A percentile compares a stretch with the other conserved stretches of the same genome.
These are phyloP conservation scores for Crossaster papposus DNA, from an alignment of 53 echinoderm and acorn worm species.

Conservation along the genomic window DNA sequence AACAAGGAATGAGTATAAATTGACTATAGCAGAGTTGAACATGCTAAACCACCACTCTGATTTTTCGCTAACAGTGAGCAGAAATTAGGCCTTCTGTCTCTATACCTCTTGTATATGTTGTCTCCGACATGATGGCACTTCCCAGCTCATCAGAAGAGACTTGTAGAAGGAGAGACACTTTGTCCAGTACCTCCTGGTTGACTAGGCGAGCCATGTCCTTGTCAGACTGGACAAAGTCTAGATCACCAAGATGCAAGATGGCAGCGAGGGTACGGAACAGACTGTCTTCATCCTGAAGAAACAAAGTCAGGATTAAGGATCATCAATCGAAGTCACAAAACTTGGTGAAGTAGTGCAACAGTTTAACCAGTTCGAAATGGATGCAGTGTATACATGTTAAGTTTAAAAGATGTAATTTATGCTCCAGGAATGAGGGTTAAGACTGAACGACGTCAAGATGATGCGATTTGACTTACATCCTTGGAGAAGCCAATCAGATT, in stretches of 20 bases:
- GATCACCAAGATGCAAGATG: conserved; percentile 85
- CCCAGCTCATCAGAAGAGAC: conserved; percentile 89
- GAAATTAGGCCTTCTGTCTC: too few species aligned
- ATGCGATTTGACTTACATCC: conserved; percentile 70
- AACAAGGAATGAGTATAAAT: background rate
- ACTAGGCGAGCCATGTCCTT: conserved; percentile 78
- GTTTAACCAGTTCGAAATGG: too few species aligned
- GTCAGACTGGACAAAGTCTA: conserved; percentile 71
- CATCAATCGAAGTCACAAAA: too few species aligned
- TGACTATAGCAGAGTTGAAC: background rate
- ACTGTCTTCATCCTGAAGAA: conserved; percentile 82
- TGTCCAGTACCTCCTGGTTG: conserved; percentile 78
- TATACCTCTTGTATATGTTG: conserved; percentile 86
- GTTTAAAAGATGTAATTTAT: background rate
- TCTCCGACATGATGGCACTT: conserved; percentile 82
- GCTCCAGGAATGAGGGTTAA: background rate
- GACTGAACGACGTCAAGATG: background rate
- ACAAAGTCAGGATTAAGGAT: background rate
- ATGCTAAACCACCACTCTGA: too few species aligned
- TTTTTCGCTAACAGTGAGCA: too few species aligned
- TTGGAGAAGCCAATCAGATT: conserved; percentile 83
- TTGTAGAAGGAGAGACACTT: conserved; percentile 79
- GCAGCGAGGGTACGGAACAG: conserved; percentile 78
- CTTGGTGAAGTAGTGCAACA: too few species aligned
- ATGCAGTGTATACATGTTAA: too few species aligned